phyloP scores from a whole-genome alignment of 2,888 invertebrate genomes.

The Eilema caniola region DNA sequence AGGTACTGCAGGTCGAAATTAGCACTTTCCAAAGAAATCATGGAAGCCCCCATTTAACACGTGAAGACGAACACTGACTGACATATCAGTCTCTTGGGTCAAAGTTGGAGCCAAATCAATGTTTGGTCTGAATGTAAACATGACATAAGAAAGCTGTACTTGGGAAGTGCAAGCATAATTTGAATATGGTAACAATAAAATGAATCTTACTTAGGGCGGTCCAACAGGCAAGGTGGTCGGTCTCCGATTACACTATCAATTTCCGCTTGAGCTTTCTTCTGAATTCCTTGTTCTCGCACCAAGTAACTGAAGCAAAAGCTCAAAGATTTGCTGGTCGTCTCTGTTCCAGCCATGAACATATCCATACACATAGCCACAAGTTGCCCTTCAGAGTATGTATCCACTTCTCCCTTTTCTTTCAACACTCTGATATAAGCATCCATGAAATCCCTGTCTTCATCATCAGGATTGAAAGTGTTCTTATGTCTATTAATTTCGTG shows the following conservation, averaged over 20 bases:
- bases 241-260: slow-evolving; percentile 92
- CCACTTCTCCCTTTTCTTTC: slow-evolving; percentile 85
- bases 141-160: too few relatives aligned
- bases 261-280: slow-evolving; percentile 92
- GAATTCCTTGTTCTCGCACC: slow-evolving; percentile 90
- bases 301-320: slow-evolving; percentile 92
- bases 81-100: too few relatives aligned
- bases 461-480: slow-evolving; percentile 84
- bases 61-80: too few relatives aligned
- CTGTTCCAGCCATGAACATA: slow-evolving; percentile 95
- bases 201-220: slow-evolving; percentile 88
- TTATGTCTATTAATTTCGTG: slow-evolving; percentile 91
- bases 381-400: slow-evolving; percentile 90
- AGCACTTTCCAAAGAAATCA: too few relatives aligned
- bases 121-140: too few relatives aligned
- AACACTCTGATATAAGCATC: slow-evolving; percentile 92
- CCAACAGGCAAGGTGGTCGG: slow-evolving; percentile 89
- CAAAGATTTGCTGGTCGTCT: slow-evolving; percentile 93
- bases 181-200: too few relatives aligned
- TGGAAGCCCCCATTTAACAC: too few relatives aligned
- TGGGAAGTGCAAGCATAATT: too few relatives aligned
- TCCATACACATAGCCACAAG: slow-evolving; percentile 93
- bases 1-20: too few relatives aligned
- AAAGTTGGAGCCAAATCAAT: too few relatives aligned
- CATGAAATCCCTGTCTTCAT: slow-evolving; percentile 92